These are phyloP conservation scores for Incurvaria masculella DNA, from an alignment of 2,888 invertebrate species.

Conservation along the genomic window DNA sequence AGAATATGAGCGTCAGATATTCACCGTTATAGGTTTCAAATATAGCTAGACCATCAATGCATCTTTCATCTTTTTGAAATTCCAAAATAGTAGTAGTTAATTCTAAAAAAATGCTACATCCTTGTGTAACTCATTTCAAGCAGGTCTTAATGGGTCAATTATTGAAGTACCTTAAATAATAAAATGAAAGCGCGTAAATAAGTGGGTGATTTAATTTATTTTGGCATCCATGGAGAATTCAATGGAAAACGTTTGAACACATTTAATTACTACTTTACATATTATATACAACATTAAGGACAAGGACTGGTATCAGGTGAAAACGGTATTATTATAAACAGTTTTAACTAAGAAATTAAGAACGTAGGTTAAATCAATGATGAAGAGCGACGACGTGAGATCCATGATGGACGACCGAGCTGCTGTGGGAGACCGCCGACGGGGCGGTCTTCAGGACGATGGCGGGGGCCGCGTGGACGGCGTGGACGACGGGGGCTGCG, in stretches of 20 bases:
- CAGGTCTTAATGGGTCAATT: no score
- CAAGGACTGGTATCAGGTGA: not conserved
- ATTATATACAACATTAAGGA: slow-evolving; percentile 5
- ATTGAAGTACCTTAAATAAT: no score
- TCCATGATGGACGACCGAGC: slow-evolving; percentile 29
- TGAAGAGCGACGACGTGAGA: slow-evolving; percentile 35
- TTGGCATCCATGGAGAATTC: no score
- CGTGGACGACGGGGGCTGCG: slow-evolving; percentile 20
- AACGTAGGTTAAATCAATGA: not conserved
- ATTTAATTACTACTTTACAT: slow-evolving; percentile 1
- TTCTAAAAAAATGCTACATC: no score
- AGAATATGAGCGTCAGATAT: no score
- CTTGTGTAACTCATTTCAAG: no score
- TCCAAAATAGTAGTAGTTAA: no score
- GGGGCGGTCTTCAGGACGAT: slow-evolving; percentile 25
- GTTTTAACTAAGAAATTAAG: slow-evolving; percentile 3
- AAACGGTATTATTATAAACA: slow-evolving; percentile 24
- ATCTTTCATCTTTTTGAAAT: no score
- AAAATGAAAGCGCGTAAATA: no score
- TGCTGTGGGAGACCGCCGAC: slow-evolving; percentile 33
- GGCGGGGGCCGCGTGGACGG: slow-evolving; percentile 25
- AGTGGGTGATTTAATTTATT: no score
- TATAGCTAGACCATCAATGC: no score
- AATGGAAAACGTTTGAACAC: not conserved
- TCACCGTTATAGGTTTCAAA: no score